Evolutionary conservation across 2,888 invertebrate genomes (phyloP).

Genomic region (Caenorhabditis drosophilae): DNA sequence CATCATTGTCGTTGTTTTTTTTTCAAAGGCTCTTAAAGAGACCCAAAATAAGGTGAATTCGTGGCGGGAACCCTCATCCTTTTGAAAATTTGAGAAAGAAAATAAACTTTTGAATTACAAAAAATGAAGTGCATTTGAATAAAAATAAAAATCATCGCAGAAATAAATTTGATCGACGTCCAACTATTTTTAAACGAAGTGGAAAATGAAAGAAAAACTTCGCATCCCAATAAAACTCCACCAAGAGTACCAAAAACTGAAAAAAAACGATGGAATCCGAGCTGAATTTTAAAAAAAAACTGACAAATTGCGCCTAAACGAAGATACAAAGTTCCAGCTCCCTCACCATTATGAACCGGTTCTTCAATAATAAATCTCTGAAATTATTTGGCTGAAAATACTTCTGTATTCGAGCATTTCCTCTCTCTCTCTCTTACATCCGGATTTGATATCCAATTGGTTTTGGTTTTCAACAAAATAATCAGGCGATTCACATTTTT

Average conservation of each 20-base stretch:
- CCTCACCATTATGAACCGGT: conserved; percentile 49
- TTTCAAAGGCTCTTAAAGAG: no score
- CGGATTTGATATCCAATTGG: background rate
- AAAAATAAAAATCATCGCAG: conserved; percentile 64
- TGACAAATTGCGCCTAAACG: conserved; percentile 59
- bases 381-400: background rate
- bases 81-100: no score
- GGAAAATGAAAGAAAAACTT: conserved; percentile 54
- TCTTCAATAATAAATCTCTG: conserved; percentile 34
- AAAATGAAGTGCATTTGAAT: conserved; percentile 69
- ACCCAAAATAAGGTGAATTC: no score
- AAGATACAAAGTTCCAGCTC: conserved; percentile 58
- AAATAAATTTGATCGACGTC: conserved; percentile 55
- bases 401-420: background rate
- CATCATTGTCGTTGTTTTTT: no score
- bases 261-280: no score
- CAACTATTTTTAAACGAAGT: conserved; percentile 13
- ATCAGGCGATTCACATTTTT: conserved; percentile 25
- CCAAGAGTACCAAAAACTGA: conserved; percentile 63
- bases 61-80: no score
- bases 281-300: no score
- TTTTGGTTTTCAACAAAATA: no score
- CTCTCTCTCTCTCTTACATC: background rate
- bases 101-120: conserved; percentile 65
- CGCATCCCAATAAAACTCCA: conserved; percentile 61